Percentiles rank a stretch among this genome's conserved stretches.
phyloP scores from a whole-genome alignment of 1,140 invertebrate genomes.

The Lutraria rhynchaena region DNA sequence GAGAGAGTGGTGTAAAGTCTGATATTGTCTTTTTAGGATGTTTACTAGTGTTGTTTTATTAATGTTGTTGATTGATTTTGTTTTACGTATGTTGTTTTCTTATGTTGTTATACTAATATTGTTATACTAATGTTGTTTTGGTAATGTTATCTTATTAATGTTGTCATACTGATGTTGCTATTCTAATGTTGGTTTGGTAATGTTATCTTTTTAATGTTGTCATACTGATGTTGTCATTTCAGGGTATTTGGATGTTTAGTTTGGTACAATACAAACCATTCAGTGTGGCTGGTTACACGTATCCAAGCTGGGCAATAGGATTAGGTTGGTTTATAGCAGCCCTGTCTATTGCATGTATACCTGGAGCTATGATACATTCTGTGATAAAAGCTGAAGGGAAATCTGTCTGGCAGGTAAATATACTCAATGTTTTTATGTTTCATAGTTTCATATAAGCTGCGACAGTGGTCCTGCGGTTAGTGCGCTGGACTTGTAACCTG shows the following conservation, averaged over 20 bases:
- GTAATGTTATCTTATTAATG: too few species aligned
- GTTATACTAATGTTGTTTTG: too few species aligned
- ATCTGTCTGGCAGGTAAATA: conserved; percentile 88
- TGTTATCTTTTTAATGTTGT: too few species aligned
- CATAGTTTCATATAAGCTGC: not conserved
- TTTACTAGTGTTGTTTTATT: too few species aligned
- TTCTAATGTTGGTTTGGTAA: too few species aligned
- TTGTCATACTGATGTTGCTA: too few species aligned
- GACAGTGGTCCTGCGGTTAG: not conserved
- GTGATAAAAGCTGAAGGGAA: conserved; percentile 88
- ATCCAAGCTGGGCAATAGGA: conserved; percentile 92
- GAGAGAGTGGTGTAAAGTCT: too few species aligned
- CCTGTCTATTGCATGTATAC: conserved; percentile 92
- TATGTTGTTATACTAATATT: too few species aligned
- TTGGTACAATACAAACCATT: conserved; percentile 93
- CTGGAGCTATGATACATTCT: conserved; percentile 89
- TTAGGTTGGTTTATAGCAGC: conserved; percentile 94
- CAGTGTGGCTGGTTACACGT: conserved; percentile 90
- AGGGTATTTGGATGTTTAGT: conserved; percentile 93
- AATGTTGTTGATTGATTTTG: too few species aligned
- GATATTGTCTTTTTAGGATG: too few species aligned
- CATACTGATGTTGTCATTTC: conserved; percentile 69
- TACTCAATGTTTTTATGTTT: not conserved
- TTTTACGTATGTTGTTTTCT: too few species aligned
- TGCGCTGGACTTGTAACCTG: too few species aligned